Conservation (phyloP, 2,113 vertebrate species). For the Gorsachius goisagi region DNA sequence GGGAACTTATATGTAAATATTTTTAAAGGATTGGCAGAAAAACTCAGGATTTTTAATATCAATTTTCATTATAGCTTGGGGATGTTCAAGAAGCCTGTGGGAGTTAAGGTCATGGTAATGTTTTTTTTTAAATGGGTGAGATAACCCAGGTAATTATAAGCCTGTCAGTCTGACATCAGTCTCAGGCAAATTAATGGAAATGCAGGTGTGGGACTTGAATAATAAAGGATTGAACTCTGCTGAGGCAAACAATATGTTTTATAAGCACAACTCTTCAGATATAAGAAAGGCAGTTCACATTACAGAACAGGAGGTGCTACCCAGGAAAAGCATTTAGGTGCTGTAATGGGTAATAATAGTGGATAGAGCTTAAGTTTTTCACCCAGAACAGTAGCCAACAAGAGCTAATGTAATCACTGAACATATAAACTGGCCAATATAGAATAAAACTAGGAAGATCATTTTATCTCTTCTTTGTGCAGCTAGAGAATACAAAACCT, state of each 20-base stretch:
- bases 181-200: not conserved
- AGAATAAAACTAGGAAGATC: not conserved
- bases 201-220: not conserved
- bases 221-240: not conserved
- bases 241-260: not conserved
- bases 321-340: not conserved
- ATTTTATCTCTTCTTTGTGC: not conserved
- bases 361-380: not conserved
- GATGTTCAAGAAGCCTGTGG: not conserved
- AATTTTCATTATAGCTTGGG: not conserved
- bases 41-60: not conserved
- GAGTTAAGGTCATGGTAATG: not conserved
- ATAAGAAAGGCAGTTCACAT: not conserved
- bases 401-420: not conserved
- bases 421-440: not conserved
- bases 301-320: not conserved
- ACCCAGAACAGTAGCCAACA: not conserved
- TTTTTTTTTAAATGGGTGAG: not conserved
- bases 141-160: slow-evolving; percentile 1
- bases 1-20: not conserved
- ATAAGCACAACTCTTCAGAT: not conserved
- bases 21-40: not conserved
- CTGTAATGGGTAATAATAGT: not conserved
- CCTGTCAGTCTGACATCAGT: slow-evolving; percentile 4
- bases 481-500: not conserved